phyloP scores from a whole-genome alignment of 2,888 invertebrate genomes.

The Magallana nippona region DNA sequence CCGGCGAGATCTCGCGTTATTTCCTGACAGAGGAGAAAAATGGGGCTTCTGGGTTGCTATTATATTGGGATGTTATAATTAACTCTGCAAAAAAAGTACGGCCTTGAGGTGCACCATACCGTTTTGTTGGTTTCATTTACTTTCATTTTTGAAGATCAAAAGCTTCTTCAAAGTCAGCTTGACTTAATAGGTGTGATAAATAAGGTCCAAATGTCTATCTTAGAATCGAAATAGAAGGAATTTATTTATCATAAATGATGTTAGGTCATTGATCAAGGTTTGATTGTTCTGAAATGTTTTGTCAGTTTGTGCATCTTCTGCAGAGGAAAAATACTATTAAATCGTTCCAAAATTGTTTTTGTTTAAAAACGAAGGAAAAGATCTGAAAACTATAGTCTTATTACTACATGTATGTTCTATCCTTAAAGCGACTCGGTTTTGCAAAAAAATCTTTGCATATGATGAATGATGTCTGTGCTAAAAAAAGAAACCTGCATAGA shows the following conservation, averaged over 20 bases:
- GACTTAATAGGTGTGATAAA: conserved; percentile 26
- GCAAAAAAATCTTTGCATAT: no score
- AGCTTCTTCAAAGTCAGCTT: conserved; percentile 19
- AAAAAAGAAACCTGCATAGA: no score
- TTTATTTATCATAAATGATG: conserved; percentile 13
- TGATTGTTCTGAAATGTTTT: conserved; percentile 24
- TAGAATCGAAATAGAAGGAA: conserved; percentile 24
- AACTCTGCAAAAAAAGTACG: conserved; percentile 7
- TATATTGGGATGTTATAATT: conserved; percentile 24
- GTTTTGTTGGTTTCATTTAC: conserved; percentile 22
- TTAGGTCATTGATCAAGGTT: conserved; percentile 12
- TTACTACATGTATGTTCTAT: no score
- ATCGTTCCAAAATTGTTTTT: neutral
- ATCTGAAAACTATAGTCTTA: neutral
- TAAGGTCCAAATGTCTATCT: conserved; percentile 17
- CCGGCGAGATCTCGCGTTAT: conserved; percentile 29
- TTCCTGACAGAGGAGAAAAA: conserved; percentile 26
- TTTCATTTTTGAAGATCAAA: conserved; percentile 26
- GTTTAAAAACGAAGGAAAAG: neutral
- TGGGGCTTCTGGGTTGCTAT: conserved; percentile 23
- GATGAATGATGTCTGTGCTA: no score
- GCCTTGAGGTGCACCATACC: conserved; percentile 24
- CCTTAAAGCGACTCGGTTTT: no score
- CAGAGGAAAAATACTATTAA: neutral
- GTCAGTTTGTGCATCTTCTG: neutral